Percentiles rank a stretch among this genome's conserved stretches.
Conservation (phyloP, 2,888 invertebrate genomes). For the Cataglyphis cursor region DNA sequence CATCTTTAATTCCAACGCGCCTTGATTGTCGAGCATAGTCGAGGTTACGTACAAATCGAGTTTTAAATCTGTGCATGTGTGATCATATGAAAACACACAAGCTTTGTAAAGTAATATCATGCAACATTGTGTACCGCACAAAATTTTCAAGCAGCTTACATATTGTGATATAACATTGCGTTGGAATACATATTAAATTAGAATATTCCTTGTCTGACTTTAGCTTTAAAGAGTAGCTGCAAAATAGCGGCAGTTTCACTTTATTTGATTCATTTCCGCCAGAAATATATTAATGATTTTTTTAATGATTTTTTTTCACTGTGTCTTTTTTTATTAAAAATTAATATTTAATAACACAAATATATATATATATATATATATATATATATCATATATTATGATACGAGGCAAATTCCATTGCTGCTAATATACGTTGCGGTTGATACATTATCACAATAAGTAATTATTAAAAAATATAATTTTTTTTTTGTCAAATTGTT, state of each 20-base stretch:
- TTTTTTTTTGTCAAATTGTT: not conserved
- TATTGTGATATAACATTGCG: not conserved
- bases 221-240: not conserved
- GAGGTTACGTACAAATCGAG: conserved; percentile 18
- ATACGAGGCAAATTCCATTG: not conserved
- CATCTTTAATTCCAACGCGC: conserved; percentile 8
- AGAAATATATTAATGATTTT: not conserved
- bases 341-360: not conserved
- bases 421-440: not conserved
- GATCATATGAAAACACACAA: conserved; percentile 18
- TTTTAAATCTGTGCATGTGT: conserved; percentile 33
- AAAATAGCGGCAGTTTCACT: not conserved
- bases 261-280: not conserved
- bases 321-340: not conserved
- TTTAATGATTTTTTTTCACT: not conserved
- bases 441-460: not conserved
- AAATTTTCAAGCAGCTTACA: conserved; percentile 11
- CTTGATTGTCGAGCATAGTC: not conserved
- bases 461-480: not conserved
- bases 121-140: conserved; percentile 14
- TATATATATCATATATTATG: not conserved
- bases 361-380: not conserved
- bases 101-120: conserved; percentile 23
- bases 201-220: conserved; percentile 9
- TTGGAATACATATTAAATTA: conserved; percentile 1